A percentile compares a stretch with the other conserved stretches of the same genome.
phyloP scores from a whole-genome alignment of 2,113 vertebrate species.

The Sylvia atricapilla region DNA sequence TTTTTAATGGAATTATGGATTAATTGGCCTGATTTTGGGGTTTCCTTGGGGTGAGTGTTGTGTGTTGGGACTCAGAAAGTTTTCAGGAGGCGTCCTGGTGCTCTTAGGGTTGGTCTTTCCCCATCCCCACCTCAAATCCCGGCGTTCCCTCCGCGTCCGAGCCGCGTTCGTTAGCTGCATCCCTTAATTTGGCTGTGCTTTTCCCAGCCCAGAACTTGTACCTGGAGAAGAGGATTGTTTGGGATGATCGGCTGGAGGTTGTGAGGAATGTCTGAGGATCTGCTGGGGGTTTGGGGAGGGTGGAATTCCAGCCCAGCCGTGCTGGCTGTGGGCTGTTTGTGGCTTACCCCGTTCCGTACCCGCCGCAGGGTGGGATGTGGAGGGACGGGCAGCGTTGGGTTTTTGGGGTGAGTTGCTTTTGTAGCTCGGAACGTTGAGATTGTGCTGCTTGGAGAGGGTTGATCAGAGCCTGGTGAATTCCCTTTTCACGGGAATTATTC shows the following conservation, averaged over 20 bases:
- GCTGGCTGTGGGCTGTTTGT: fast-evolving
- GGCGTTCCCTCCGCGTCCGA: fast-evolving
- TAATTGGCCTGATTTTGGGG: fast-evolving
- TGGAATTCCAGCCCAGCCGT: fast-evolving
- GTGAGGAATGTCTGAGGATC: fast-evolving
- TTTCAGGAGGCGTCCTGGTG: fast-evolving
- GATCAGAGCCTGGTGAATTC: fast-evolving
- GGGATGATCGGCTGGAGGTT: neutral
- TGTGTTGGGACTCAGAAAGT: fast-evolving
- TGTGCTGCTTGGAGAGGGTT: neutral
- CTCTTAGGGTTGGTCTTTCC: neutral
- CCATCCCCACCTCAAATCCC: fast-evolving
- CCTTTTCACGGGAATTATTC: neutral
- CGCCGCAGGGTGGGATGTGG: fast-evolving
- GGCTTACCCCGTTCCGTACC: fast-evolving
- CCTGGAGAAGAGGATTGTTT: neutral
- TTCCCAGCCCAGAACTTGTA: fast-evolving
- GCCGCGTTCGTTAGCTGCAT: fast-evolving
- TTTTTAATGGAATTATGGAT: neutral
- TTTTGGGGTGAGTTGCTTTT: neutral
- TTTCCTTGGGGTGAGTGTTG: fast-evolving
- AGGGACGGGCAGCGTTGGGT: fast-evolving
- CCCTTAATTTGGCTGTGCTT: fast-evolving
- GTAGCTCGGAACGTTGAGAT: fast-evolving
- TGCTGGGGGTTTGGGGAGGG: neutral